Evolutionary conservation across 2,113 vertebrate species (phyloP).

Genomic region (Phyllostomus hastatus): DNA sequence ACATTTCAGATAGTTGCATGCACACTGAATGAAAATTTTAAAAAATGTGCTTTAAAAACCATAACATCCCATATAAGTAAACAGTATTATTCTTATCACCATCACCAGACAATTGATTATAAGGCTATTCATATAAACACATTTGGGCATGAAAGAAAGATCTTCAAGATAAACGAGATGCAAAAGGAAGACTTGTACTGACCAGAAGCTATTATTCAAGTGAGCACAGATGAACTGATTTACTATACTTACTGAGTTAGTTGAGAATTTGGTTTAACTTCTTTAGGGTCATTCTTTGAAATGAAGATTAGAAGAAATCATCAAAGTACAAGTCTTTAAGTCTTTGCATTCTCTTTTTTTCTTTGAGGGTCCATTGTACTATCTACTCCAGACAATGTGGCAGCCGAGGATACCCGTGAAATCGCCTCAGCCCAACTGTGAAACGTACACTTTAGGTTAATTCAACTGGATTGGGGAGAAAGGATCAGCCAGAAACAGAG

Average conservation of each 20-base stretch:
- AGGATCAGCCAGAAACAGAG: not conserved
- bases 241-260: not conserved
- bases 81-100: not conserved
- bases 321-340: not conserved
- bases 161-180: not conserved
- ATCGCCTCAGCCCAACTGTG: not conserved
- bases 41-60: not conserved
- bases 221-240: not conserved
- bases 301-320: not conserved
- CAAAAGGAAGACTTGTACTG: not conserved
- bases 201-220: not conserved
- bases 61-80: not conserved
- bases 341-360: not conserved
- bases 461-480: not conserved
- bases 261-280: not conserved
- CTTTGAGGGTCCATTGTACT: not conserved
- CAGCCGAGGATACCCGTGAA: not conserved
- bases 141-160: not conserved
- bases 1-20: not conserved
- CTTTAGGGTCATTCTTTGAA: not conserved
- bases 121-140: not conserved
- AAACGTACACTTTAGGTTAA: not conserved
- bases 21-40: not conserved
- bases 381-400: not conserved
- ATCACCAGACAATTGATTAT: not conserved